Evolutionary conservation across 2,797 vertebrate species (phyloP).

Genomic region (Saxicola maurus): DNA sequence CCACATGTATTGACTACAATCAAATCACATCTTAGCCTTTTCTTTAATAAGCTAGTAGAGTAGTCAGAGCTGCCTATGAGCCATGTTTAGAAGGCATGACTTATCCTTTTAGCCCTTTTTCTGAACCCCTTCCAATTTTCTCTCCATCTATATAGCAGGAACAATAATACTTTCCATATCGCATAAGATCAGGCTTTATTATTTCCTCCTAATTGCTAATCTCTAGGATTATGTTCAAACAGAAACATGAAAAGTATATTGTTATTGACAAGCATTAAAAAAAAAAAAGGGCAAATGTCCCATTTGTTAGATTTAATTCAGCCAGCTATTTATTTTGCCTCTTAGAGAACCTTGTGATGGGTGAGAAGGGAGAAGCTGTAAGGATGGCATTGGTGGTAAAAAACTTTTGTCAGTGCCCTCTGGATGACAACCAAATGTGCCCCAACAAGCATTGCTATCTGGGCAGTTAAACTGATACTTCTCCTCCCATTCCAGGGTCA

Average conservation of each 20-base stretch:
- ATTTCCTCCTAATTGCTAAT: slow-evolving; percentile 16
- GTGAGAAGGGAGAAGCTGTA: background rate
- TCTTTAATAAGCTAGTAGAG: background rate
- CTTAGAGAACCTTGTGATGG: background rate
- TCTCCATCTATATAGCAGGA: background rate
- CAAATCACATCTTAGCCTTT: background rate
- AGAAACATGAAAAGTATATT: background rate
- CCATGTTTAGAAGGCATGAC: slow-evolving; percentile 4
- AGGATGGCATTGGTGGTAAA: background rate
- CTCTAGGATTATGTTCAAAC: background rate
- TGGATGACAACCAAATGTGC: background rate
- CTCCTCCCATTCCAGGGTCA: background rate
- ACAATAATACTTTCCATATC: background rate
- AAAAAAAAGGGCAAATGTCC: background rate
- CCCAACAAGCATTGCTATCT: background rate
- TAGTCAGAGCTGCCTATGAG: background rate
- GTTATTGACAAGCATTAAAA: slow-evolving; percentile 1
- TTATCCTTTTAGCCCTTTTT: slow-evolving; percentile 25
- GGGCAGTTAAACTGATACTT: background rate
- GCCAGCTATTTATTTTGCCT: background rate
- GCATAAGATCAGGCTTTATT: background rate
- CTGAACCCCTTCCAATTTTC: slow-evolving; percentile 3
- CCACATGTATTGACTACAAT: background rate
- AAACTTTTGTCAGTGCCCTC: background rate
- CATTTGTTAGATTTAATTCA: background rate